These are phyloP conservation scores for Sesamia inferens DNA, from an alignment of 2,888 invertebrate genomes.

Conservation along the genomic window DNA sequence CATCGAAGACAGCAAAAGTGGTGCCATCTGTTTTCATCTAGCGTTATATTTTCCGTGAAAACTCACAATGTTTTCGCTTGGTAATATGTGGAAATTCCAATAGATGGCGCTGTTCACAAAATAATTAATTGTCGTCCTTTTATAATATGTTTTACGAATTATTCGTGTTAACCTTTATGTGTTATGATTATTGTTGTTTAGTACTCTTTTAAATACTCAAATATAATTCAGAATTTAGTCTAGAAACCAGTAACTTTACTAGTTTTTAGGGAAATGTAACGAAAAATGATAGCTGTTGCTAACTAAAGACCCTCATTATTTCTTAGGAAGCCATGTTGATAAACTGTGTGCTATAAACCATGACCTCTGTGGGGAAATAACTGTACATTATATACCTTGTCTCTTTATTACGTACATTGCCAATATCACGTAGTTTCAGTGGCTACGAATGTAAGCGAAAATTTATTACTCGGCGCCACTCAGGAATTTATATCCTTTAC, in stretches of 20 bases:
- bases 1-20: not conserved
- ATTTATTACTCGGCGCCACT: slow-evolving; percentile 30
- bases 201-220: not conserved
- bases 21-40: slow-evolving; percentile 35
- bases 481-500: slow-evolving; percentile 19
- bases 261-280: not conserved
- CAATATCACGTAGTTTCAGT: slow-evolving; percentile 43
- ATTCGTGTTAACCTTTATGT: not conserved
- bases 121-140: not conserved
- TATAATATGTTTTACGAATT: not conserved
- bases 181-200: no score
- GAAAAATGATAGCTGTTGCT: not conserved
- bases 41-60: slow-evolving; percentile 5
- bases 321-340: slow-evolving; percentile 31
- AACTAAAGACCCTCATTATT: slow-evolving; percentile 30
- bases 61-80: slow-evolving; percentile 2
- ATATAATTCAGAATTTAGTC: not conserved
- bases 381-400: slow-evolving; percentile 28
- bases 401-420: slow-evolving; percentile 33
- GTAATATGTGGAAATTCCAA: slow-evolving; percentile 9
- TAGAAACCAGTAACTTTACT: not conserved
- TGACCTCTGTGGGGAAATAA: slow-evolving; percentile 39
- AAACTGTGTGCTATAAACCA: slow-evolving; percentile 48
- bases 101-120: slow-evolving; percentile 59
- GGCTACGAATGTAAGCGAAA: slow-evolving; percentile 9